A percentile compares a stretch with the other conserved stretches of the same genome.
phyloP scores from a whole-genome alignment of 2,888 invertebrate species.

The Drosophila cyrtoloma region DNA sequence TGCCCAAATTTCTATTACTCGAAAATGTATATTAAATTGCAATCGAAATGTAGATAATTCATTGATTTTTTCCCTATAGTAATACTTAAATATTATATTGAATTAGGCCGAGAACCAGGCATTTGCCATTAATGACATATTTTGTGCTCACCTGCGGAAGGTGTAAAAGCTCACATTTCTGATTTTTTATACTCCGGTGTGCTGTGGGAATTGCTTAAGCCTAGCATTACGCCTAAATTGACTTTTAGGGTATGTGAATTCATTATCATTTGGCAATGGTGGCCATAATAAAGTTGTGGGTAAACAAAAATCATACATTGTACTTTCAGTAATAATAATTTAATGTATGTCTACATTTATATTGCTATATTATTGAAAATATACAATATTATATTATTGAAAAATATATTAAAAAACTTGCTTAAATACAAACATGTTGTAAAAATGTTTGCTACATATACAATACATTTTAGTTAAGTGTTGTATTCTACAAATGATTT shows the following conservation, averaged over 20 bases:
- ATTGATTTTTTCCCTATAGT: constrained; percentile 36
- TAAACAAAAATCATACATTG: background rate
- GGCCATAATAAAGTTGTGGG: background rate
- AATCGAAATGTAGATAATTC: constrained; percentile 39
- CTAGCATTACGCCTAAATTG: constrained; percentile 6
- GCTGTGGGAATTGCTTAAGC: constrained; percentile 4
- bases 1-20: constrained; percentile 49
- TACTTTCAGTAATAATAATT: background rate
- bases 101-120: constrained; percentile 8
- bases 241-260: background rate
- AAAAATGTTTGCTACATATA: no score
- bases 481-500: background rate
- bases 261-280: background rate
- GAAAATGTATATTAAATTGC: constrained; percentile 74
- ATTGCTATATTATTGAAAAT: background rate
- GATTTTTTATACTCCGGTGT: background rate
- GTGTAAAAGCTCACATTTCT: constrained; percentile 10
- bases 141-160: constrained; percentile 2
- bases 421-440: no score
- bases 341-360: background rate
- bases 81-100: constrained; percentile 25
- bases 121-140: constrained; percentile 26
- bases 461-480: background rate
- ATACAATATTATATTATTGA: background rate
- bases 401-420: background rate